Evolutionary conservation across 1,140 invertebrate genomes (phyloP).

Genomic region (Drosophila mojavensis): DNA sequence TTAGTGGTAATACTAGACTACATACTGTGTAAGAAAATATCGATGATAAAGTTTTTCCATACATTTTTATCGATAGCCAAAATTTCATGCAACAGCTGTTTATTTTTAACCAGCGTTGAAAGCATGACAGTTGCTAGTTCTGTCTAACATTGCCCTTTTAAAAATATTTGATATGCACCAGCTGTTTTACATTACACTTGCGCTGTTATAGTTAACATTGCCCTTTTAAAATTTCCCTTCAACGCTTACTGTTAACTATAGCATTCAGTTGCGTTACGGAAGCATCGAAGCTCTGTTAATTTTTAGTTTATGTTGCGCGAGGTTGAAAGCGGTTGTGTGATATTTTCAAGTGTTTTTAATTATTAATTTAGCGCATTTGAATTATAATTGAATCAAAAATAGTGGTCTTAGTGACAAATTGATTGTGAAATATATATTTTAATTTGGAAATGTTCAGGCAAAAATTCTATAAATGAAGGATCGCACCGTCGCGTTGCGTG

Average conservation of each 20-base stretch:
- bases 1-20: too few relatives aligned
- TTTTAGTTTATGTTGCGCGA: conserved; percentile 48
- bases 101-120: neutral
- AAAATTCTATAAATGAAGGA: neutral
- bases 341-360: conserved; percentile 31
- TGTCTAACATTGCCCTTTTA: neutral
- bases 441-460: neutral
- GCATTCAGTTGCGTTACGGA: conserved; percentile 17
- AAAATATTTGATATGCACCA: conserved; percentile 7
- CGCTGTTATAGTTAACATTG: conserved; percentile 11
- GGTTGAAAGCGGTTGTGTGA: conserved; percentile 42
- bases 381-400: conserved; percentile 11
- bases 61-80: neutral
- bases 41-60: neutral
- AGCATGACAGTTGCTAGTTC: too few relatives aligned
- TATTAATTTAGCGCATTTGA: conserved; percentile 13
- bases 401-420: neutral
- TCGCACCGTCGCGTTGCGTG: conserved; percentile 3
- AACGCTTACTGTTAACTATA: conserved; percentile 36
- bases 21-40: neutral
- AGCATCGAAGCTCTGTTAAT: conserved; percentile 35
- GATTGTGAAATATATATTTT: neutral
- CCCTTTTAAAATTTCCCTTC: conserved; percentile 17
- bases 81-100: neutral
- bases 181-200: neutral